phyloP scores from a whole-genome alignment of 1,140 invertebrate species.

The Pseudomyrmex flavicornis region DNA sequence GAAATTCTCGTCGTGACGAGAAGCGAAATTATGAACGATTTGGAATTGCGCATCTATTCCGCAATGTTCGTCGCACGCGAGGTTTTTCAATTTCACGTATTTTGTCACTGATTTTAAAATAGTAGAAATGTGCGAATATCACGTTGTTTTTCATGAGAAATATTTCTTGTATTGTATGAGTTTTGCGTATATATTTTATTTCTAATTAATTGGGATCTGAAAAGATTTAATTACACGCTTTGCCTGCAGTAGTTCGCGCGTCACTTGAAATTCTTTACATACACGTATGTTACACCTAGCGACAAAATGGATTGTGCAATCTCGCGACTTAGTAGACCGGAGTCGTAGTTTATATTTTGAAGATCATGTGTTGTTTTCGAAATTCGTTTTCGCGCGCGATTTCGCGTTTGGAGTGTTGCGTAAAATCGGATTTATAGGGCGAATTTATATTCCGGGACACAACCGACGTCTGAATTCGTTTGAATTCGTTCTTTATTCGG shows the following conservation, averaged over 20 bases:
- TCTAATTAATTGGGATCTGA: too few relatives aligned
- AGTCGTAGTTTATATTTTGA: neutral
- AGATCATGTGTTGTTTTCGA: neutral
- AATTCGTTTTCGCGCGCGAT: slow-evolving; percentile 7
- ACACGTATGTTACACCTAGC: neutral
- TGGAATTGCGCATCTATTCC: slow-evolving; percentile 11
- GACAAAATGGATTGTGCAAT: neutral
- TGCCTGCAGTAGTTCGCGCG: neutral
- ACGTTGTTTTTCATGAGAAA: too few relatives aligned
- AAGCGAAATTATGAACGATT: neutral
- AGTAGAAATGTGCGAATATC: neutral
- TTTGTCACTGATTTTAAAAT: neutral
- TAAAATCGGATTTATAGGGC: slow-evolving; percentile 24
- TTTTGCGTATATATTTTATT: neutral
- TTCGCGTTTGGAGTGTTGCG: slow-evolving; percentile 4
- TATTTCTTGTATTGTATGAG: too few relatives aligned
- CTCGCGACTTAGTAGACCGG: neutral
- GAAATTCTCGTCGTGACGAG: neutral
- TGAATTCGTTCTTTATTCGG: slow-evolving; percentile 59
- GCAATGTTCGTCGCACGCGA: neutral
- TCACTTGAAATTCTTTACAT: neutral
- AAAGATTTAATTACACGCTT: neutral
- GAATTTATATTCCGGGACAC: slow-evolving; percentile 35
- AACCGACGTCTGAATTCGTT: slow-evolving; percentile 58
- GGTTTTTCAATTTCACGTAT: neutral